Conservation (phyloP, 2,888 invertebrate genomes). For the Danaus chrysippus region DNA sequence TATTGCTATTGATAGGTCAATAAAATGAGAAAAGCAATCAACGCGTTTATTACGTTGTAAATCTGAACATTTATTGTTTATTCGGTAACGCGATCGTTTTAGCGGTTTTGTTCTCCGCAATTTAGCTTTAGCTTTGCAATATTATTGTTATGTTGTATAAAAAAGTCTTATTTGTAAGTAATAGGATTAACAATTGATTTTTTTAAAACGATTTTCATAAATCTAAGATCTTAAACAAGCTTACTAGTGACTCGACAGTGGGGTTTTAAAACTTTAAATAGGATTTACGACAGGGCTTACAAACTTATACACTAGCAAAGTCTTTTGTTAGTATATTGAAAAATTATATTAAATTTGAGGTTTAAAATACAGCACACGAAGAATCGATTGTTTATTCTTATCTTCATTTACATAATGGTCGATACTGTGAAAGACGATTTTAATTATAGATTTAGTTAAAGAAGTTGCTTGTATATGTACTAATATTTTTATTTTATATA, state of each 20-base stretch:
- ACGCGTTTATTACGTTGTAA: constrained; percentile 28
- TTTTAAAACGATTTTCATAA: neutral
- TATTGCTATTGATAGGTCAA: constrained; percentile 22
- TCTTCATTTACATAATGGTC: too few species aligned
- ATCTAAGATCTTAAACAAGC: neutral
- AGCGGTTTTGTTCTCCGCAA: constrained; percentile 26
- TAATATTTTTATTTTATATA: too few species aligned
- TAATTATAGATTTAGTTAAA: too few species aligned
- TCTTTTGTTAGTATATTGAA: neutral
- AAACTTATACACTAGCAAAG: neutral
- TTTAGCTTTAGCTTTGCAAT: constrained; percentile 22
- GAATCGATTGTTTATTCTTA: too few species aligned
- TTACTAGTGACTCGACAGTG: neutral
- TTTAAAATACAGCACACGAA: neutral
- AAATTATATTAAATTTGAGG: neutral
- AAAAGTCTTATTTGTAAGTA: constrained; percentile 10
- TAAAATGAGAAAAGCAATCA: constrained; percentile 26
- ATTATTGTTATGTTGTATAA: constrained; percentile 12
- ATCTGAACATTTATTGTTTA: constrained; percentile 29
- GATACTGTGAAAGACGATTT: too few species aligned
- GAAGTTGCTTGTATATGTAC: too few species aligned
- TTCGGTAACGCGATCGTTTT: constrained; percentile 24
- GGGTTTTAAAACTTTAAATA: neutral
- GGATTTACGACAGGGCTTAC: neutral
- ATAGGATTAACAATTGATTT: neutral